Base-by-base conservation (phyloP, 1,140 invertebrate genomes). In the Forficula auricularia region DNA sequence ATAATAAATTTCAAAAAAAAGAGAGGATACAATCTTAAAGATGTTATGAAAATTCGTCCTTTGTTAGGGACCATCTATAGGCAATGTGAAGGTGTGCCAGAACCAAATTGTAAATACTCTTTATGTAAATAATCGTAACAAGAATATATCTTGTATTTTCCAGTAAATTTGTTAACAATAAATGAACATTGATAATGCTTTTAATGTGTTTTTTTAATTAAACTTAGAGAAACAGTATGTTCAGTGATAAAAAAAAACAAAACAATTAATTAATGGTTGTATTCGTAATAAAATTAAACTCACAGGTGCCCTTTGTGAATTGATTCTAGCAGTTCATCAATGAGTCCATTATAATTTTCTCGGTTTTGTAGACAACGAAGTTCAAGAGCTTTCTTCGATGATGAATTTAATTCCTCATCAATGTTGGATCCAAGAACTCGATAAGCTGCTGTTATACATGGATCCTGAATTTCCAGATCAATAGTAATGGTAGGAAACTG, bases 251-350 rank as follows among this genome's bases (percentile, higher is more conserved):
- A 10, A 27, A 19, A 44, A 13, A 32, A 22, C 3, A 46, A 31
- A 12, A 46, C 19, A 39, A 12, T 36, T 2, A n/a, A 13, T 20
- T 40, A 34, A 48, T 32, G 15, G 19, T 40, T 38, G n/a, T 33
- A 43, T 3, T 45, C 19, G 22, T 18, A n/a, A n/a, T n/a, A 30
- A 45, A 31, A 42, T 19, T 38, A 43, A 48, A 73, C 76, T 79
- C 61, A 82, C 71, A 83, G 57, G 56, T 76, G 78, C 47, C 72
- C 71, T 48, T 70, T 64, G 15, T 75, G 57, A 12, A 81, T 71
- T 12, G 73, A 59, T 47, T 70, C 54, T 1, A 82, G 62, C 9
- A 90, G 52, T 15, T 71, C 63, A 14, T 73, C 53, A 0, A 85
- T 50, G 2, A 85, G 55, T 7, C 65, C 59, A 19, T 66, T 60